These are phyloP conservation scores for Urocitellus parryii DNA, from an alignment of 2,113 vertebrate genomes.

Conservation along the genomic window DNA sequence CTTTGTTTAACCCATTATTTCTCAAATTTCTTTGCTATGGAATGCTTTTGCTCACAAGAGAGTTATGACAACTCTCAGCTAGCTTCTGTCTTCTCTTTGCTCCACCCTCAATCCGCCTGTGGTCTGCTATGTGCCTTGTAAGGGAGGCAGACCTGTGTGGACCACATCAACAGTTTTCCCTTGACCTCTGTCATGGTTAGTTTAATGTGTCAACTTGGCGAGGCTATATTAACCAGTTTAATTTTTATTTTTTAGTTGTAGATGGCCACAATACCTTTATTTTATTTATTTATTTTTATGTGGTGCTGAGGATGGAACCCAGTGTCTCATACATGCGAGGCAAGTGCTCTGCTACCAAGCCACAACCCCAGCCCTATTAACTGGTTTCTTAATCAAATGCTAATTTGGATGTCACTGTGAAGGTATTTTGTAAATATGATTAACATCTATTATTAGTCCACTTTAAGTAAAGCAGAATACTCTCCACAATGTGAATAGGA, in stretches of 20 bases:
- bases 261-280: too few relatives aligned
- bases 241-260: too few relatives aligned
- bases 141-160: background rate
- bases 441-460: background rate
- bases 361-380: too few relatives aligned
- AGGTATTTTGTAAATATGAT: background rate
- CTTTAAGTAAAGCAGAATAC: background rate
- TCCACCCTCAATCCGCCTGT: background rate
- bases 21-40: background rate
- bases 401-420: background rate
- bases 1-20: slow-evolving; percentile 9
- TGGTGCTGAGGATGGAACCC: too few relatives aligned
- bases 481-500: background rate
- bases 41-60: background rate
- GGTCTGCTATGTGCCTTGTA: background rate
- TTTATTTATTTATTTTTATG: too few relatives aligned
- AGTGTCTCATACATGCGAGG: too few relatives aligned
- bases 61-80: background rate
- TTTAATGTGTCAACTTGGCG: background rate
- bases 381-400: background rate
- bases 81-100: background rate
- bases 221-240: background rate
- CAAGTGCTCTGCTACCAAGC: too few relatives aligned
- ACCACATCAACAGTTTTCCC: background rate
- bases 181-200: background rate